Evolutionary conservation across 2,888 invertebrate genomes (phyloP), one percentile per base, ranked within the genome.

Genomic region (Rhamphomyia laevipes): DNA sequence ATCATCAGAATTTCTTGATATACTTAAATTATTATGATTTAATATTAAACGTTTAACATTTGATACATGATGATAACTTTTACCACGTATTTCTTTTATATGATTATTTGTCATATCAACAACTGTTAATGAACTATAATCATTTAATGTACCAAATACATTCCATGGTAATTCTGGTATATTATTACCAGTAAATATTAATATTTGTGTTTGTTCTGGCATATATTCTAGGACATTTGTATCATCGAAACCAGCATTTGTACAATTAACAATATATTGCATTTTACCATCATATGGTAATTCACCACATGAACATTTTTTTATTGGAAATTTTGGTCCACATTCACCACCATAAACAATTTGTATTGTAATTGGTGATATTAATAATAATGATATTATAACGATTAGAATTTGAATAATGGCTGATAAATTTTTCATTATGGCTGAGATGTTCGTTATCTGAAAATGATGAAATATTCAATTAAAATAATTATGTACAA

Each of bases 101-200:
- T 76, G 74, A 63, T 86, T 86, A 61, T 77, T 80, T 53, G 81
- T 82, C 81, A 86, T 80, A 59, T 86, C 86, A 41, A 86, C 78
- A 5, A 80, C 74, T 53, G 74, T 74, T 43, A 86, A 65, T 42
- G 74, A 69, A 21, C 73, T 74, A 51, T 80, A 75, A 45, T 74
- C 72, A 51, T 75, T 76, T 27, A 76, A 70, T 33, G 74, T 77
- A 1, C 85, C 86, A 60, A 86, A 84, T 1, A 86, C 72, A 61
- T 86, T 86, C 73, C 77, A 76, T 3, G 82, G 82, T 42, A 86
- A 65, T 47, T 76, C 75, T 6, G 74, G 66, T 17, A 86, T 71
- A 54, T 74, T 65, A 60, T 86, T 86, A 12, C 86, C 86, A 2
- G 77, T 80, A 60, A 85, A 86, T 52, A 86, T 79, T 2, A 86